phyloP scores from a whole-genome alignment of 2,888 invertebrate genomes.

The Coenonympha arcania region DNA sequence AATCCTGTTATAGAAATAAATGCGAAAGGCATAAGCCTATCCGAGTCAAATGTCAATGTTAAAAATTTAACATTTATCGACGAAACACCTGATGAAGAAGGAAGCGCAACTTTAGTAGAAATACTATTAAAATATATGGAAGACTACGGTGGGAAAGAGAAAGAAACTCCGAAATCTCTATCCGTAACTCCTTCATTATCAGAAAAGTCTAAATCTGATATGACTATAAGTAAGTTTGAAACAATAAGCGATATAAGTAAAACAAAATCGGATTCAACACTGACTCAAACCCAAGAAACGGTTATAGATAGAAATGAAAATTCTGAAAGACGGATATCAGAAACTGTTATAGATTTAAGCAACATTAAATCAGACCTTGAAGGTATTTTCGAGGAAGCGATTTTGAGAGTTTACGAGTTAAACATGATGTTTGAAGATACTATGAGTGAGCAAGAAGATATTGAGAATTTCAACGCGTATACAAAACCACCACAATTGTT shows the following conservation, averaged over 20 bases:
- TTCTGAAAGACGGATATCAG: conserved; percentile 53
- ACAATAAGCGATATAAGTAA: conserved; percentile 65
- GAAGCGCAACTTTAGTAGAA: conserved; percentile 59
- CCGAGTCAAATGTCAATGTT: conserved; percentile 58
- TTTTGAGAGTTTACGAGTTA: conserved; percentile 43
- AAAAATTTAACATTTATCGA: conserved; percentile 60
- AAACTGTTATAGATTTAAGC: conserved; percentile 60
- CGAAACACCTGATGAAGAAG: conserved; percentile 62
- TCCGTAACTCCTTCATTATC: conserved; percentile 58
- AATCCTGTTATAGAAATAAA: conserved; percentile 53
- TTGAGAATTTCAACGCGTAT: conserved; percentile 58
- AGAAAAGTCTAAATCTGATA: conserved; percentile 66
- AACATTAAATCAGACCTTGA: conserved; percentile 60
- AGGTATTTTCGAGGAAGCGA: conserved; percentile 54
- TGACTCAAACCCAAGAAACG: conserved; percentile 65
- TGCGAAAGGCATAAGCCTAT: conserved; percentile 46
- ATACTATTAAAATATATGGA: conserved; percentile 69
- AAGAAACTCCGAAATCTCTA: conserved; percentile 42
- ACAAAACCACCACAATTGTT: conserved; percentile 55
- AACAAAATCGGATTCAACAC: conserved; percentile 65
- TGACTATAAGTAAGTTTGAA: conserved; percentile 63
- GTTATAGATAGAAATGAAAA: conserved; percentile 56
- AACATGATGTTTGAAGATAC: conserved; percentile 44
- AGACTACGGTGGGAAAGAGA: conserved; percentile 49
- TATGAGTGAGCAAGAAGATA: conserved; percentile 63